These are phyloP conservation scores for Drosophila tripunctata DNA, from an alignment of 2,888 invertebrate genomes.

Conservation along the genomic window DNA sequence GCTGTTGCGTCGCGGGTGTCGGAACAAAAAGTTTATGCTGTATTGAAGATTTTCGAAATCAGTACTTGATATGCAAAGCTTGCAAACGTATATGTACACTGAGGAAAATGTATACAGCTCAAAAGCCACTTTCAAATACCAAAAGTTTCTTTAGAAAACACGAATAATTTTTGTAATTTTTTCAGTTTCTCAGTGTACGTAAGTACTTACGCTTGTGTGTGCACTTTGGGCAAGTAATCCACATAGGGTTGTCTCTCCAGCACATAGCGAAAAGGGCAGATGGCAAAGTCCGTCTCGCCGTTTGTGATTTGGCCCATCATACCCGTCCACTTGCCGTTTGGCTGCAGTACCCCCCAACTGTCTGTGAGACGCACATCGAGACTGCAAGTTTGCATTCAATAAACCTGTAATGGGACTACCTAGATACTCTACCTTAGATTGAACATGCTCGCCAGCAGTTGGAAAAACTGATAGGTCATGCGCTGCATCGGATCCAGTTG, in stretches of 20 bases:
- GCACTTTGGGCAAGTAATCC: slow-evolving; percentile 68
- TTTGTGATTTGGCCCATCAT: slow-evolving; percentile 67
- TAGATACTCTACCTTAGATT: slow-evolving; percentile 69
- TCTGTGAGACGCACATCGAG: slow-evolving; percentile 56
- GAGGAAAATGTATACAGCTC: no score
- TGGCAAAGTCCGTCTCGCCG: slow-evolving; percentile 58
- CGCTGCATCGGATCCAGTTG: slow-evolving; percentile 81
- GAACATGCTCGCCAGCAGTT: slow-evolving; percentile 60
- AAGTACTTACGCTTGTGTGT: slow-evolving; percentile 74
- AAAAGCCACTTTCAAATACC: no score
- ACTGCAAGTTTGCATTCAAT: slow-evolving; percentile 44
- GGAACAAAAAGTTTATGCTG: slow-evolving; percentile 80
- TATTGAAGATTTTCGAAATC: background rate
- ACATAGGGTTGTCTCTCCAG: slow-evolving; percentile 53
- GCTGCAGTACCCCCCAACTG: slow-evolving; percentile 68
- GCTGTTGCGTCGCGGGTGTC: slow-evolving; percentile 78
- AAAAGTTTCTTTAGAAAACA: no score
- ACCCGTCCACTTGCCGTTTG: slow-evolving; percentile 77
- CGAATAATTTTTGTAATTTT: no score
- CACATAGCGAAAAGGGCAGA: slow-evolving; percentile 78
- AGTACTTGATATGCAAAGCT: background rate
- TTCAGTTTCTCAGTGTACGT: background rate
- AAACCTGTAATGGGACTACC: background rate
- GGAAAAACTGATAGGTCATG: slow-evolving; percentile 75
- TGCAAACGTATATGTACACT: background rate